Conservation (phyloP, 1,140 invertebrate genomes). For the Cylas formicarius region DNA sequence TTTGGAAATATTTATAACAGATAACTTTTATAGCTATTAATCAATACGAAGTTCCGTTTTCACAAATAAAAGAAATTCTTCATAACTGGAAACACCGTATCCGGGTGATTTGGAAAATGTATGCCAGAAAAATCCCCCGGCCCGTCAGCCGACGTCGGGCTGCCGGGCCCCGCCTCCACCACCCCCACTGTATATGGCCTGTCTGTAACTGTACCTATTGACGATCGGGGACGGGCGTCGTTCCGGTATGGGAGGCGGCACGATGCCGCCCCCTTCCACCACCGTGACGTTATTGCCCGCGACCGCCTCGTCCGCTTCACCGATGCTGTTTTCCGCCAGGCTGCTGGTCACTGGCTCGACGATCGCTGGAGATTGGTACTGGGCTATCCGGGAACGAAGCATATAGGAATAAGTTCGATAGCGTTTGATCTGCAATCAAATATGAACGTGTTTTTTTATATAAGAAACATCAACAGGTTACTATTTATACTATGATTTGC, state of each 20-base stretch:
- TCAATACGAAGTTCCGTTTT: background rate
- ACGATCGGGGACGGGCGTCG: constrained; percentile 45
- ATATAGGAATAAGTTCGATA: constrained; percentile 82
- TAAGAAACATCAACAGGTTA: background rate
- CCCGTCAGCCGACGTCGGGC: constrained; percentile 67
- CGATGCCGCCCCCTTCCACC: constrained; percentile 37
- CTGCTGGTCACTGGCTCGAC: constrained; percentile 49
- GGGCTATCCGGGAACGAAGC: constrained; percentile 64
- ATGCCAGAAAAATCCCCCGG: constrained; percentile 70
- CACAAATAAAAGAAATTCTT: constrained; percentile 10
- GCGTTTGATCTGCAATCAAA: constrained; percentile 66
- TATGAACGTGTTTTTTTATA: no score
- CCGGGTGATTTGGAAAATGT: constrained; percentile 52
- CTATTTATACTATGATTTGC: no score
- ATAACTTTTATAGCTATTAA: background rate
- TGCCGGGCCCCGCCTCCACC: constrained; percentile 50
- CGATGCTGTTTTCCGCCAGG: constrained; percentile 61
- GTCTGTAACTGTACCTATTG: constrained; percentile 80
- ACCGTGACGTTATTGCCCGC: constrained; percentile 34
- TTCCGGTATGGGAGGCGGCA: constrained; percentile 47
- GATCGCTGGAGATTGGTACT: constrained; percentile 47
- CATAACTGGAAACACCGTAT: constrained; percentile 5
- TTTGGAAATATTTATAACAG: background rate
- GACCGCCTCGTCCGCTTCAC: constrained; percentile 66
- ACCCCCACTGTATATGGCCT: constrained; percentile 61